Conservation (phyloP, 2,797 vertebrate species). For the Natrix natrix region DNA sequence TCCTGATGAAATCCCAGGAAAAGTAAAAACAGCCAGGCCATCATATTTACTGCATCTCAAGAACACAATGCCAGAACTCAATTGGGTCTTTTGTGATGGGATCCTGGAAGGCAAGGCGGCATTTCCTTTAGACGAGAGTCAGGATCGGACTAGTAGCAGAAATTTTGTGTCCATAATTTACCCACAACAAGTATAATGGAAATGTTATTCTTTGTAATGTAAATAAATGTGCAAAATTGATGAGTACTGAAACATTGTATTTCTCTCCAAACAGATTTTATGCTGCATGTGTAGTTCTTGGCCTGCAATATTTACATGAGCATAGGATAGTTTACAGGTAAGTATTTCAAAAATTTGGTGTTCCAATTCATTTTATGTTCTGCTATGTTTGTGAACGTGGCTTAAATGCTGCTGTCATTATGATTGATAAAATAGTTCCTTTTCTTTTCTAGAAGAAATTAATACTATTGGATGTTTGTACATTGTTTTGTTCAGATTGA, state of each 20-base stretch:
- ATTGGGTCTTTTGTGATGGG: not conserved
- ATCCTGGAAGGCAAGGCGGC: not conserved
- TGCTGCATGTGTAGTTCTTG: slow-evolving; percentile 94
- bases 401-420: not conserved
- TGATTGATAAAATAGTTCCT: not conserved
- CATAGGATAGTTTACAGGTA: slow-evolving; percentile 99
- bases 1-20: not conserved
- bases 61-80: not conserved
- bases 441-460: not conserved
- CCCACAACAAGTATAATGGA: not conserved
- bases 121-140: not conserved
- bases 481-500: not conserved
- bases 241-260: slow-evolving; percentile 42
- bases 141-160: not conserved
- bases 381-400: not conserved
- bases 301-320: slow-evolving; percentile 96
- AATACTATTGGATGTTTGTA: not conserved
- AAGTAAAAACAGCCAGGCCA: not conserved
- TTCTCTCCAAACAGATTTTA: slow-evolving; percentile 85
- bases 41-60: not conserved
- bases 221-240: not conserved
- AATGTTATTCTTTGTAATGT: not conserved
- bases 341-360: slow-evolving; percentile 76
- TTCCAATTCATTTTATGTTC: slow-evolving; percentile 64
- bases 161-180: not conserved